Evolutionary conservation across 2,113 vertebrate species (phyloP).

Genomic region (Perca fluviatilis): DNA sequence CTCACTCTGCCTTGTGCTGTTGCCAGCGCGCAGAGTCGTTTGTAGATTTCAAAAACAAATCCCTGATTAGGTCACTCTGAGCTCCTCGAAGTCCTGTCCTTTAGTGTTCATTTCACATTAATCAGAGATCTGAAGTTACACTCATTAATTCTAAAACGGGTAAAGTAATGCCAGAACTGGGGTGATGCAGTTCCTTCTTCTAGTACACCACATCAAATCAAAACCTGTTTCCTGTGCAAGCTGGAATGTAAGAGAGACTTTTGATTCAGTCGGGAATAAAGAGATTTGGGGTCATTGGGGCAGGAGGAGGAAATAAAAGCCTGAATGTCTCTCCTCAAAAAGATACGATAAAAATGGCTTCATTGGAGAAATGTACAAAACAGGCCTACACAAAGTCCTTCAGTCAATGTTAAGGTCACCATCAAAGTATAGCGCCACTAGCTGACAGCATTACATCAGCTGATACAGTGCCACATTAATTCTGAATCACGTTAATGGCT

Average conservation of each 20-base stretch:
- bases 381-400: background rate
- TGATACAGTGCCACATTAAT: slow-evolving; percentile 1
- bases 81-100: background rate
- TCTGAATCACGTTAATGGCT: background rate
- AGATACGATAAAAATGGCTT: background rate
- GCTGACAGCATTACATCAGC: background rate
- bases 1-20: background rate
- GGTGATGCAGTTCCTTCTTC: background rate
- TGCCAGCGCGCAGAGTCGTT: background rate
- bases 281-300: background rate
- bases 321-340: background rate
- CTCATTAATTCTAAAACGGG: background rate
- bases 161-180: background rate
- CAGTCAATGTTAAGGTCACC: slow-evolving; percentile 24
- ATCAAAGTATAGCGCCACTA: slow-evolving; percentile 1
- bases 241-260: slow-evolving; percentile 15
- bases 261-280: slow-evolving; percentile 15
- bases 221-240: background rate
- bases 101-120: background rate
- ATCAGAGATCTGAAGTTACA: slow-evolving; percentile 2
- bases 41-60: background rate
- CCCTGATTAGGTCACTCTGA: too few relatives aligned
- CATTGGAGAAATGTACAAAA: slow-evolving; percentile 3
- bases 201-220: slow-evolving; percentile 17
- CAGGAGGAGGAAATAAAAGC: slow-evolving; percentile 28